phyloP scores from a whole-genome alignment of 2,888 invertebrate genomes.

The Melanchra persicariae region DNA sequence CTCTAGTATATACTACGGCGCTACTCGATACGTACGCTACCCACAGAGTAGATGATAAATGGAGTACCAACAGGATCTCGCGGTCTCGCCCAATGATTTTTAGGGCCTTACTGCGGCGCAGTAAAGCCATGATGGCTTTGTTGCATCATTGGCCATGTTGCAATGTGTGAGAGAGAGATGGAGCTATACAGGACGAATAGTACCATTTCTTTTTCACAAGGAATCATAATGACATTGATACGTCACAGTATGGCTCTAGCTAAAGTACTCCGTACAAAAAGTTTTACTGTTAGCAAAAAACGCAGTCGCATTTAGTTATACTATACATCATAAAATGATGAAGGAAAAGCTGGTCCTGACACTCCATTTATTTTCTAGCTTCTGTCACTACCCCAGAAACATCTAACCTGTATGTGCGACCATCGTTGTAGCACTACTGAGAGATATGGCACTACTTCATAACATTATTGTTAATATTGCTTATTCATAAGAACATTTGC shows the following conservation, averaged over 20 bases:
- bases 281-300: background rate
- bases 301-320: background rate
- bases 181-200: background rate
- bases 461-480: constrained; percentile 43
- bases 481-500: constrained; percentile 26
- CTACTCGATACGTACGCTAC: constrained; percentile 79
- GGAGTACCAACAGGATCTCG: constrained; percentile 26
- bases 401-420: constrained; percentile 77
- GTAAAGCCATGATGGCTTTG: background rate
- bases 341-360: background rate
- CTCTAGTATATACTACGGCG: constrained; percentile 77
- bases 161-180: background rate
- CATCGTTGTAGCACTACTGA: constrained; percentile 63
- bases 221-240: background rate
- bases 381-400: constrained; percentile 74
- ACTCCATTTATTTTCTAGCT: constrained; percentile 43
- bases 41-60: constrained; percentile 38
- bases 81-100: background rate
- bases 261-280: background rate
- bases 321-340: background rate
- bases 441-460: constrained; percentile 48
- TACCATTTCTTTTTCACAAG: background rate
- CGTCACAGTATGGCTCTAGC: too few relatives aligned
- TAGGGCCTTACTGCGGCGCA: background rate
- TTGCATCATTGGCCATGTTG: too few relatives aligned